Evolutionary conservation across 2,888 invertebrate genomes (phyloP), one percentile per base, ranked within the genome.

Genomic region (Drosophila stalkeri): DNA sequence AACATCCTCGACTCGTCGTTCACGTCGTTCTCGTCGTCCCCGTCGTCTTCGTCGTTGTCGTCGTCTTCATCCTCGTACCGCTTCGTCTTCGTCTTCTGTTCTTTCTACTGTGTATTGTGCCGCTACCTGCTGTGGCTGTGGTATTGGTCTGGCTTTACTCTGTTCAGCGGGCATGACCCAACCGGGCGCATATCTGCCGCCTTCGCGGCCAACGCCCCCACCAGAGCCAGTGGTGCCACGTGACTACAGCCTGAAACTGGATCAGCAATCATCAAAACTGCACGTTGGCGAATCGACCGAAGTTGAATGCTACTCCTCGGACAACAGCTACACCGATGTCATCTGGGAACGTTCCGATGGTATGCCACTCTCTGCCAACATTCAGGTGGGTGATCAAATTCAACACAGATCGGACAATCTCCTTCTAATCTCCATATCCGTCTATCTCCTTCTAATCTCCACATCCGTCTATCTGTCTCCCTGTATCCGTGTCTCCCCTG

Each of bases 251-350:
- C 84, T 93, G 41, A 92, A 91, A 70, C 75, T 93, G 75, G 92
- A 93, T 79, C 93, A 92, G 63, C 92, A 93, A 57, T 86, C 90
- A 16, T 91, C 92, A 9, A 86, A 81, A 8, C 64, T 93, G 23
- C 88, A 78, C 31, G 80, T 90, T 6, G 93, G 93, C n/a, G 92
- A 93, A 51, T 92, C 92, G 33, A 92, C 93, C 35, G 91, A 92
- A 75, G 93, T 93, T 23, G 93, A 93, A 75, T 93, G 93, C 75
- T 91, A 91, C 69, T 91, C 93, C 27, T 90, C 92, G 47, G 91
- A 90, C 64, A 89, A 90, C 60, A 91, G 87, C 75, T 92, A 91
- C 66, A 86, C 91, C 80, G 69, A 92, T 51, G 91, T 93, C 7
- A 71, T 92, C 37, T 93, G 93, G 93, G 92, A 93, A 69, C 86